Percentiles rank a stretch among this genome's conserved stretches.
Conservation (phyloP, 1,140 invertebrate genomes). For the Hypothenemus hampei region DNA sequence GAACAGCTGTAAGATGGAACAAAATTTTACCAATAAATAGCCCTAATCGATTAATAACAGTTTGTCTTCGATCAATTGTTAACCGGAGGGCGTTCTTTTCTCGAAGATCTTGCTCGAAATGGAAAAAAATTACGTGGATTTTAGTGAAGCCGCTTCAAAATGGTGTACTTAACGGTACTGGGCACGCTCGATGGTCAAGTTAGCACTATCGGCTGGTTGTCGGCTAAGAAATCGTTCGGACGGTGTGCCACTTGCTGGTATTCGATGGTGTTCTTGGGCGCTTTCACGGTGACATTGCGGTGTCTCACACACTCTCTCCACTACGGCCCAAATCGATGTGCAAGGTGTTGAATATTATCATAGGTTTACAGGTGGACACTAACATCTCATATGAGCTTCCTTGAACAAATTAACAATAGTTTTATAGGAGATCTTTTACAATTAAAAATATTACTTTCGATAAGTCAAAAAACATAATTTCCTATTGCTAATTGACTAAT, state of each 20-base stretch:
- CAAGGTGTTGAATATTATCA: conserved; percentile 6
- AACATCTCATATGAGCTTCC: background rate
- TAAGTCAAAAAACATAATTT: background rate
- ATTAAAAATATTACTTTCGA: background rate
- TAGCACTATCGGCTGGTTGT: conserved; percentile 13
- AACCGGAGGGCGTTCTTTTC: background rate
- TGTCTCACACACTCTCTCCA: conserved; percentile 24
- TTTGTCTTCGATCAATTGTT: too few species aligned
- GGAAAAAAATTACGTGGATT: background rate
- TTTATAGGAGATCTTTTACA: background rate
- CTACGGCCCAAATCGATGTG: conserved; percentile 11
- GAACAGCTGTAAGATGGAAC: background rate
- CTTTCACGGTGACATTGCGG: conserved; percentile 30
- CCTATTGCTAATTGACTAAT: too few species aligned
- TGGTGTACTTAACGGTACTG: conserved; percentile 17
- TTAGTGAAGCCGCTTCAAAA: conserved; percentile 2
- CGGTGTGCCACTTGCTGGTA: conserved; percentile 31
- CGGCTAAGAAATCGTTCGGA: conserved; percentile 13
- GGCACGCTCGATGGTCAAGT: conserved; percentile 20
- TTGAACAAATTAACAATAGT: background rate
- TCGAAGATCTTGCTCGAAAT: background rate
- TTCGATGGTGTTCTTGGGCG: conserved; percentile 26
- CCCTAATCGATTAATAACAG: background rate
- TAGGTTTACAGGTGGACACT: conserved; percentile 4
- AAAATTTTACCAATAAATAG: background rate